These are phyloP conservation scores for Leptodactylus fuscus DNA, from an alignment of 2,113 vertebrate species.

Conservation along the genomic window DNA sequence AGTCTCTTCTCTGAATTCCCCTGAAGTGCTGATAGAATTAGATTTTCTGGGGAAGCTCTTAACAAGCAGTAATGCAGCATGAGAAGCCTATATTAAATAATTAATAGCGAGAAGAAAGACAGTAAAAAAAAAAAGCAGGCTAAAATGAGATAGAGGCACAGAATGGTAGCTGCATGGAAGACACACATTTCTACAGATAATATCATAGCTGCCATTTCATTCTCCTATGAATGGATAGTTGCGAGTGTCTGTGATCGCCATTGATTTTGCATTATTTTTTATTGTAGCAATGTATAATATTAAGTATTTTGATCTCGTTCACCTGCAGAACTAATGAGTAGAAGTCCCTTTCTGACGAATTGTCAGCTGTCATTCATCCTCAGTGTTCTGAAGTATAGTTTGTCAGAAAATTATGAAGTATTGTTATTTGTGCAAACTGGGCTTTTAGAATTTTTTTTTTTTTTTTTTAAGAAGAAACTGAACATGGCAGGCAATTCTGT, in stretches of 20 bases:
- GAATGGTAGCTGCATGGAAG: not conserved
- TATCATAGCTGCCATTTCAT: not conserved
- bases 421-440: not conserved
- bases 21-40: conserved; percentile 57
- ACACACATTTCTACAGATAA: not conserved
- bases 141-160: conserved; percentile 5
- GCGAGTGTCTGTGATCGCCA: not conserved
- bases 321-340: not conserved
- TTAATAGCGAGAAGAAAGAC: conserved; percentile 43
- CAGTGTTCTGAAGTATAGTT: not conserved
- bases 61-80: conserved; percentile 50
- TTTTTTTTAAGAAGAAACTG: not conserved
- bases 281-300: not conserved
- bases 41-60: conserved; percentile 50
- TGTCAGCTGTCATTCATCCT: not conserved
- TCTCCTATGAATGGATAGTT: not conserved
- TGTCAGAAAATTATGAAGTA: not conserved
- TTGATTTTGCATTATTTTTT: not conserved
- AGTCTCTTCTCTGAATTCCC: conserved; percentile 36
- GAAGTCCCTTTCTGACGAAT: not conserved
- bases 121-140: not conserved
- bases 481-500: not conserved
- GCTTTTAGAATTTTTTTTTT: not conserved
- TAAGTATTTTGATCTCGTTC: not conserved
- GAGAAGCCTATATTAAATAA: conserved; percentile 53